Evolutionary conservation across 2,888 invertebrate species (phyloP), one percentile per base, ranked within the genome.

Genomic region (Phrixothrix hirtus): DNA sequence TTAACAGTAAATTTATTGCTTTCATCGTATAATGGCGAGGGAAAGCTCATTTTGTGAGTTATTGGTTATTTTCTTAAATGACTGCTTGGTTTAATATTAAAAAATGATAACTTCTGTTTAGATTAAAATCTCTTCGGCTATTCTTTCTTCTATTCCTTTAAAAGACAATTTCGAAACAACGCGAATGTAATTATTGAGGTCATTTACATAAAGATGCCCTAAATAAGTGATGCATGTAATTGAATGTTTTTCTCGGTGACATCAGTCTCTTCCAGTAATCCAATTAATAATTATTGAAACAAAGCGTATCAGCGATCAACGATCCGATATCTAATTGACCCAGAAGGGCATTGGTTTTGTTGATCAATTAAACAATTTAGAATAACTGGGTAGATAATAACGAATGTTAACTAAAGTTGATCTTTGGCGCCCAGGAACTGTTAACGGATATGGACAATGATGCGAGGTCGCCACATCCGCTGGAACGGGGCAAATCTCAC

Each of bases 401-500:
- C 48, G 53, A 48, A 48, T 46, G 52, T 47, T 36, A 52, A 38
- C 25, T 46, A 31, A 37, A 36, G 30, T 43, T 53, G 47, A 47
- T 53, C 53, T 53, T 47, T 53, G 53, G 47, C 53, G 47, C 48
- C 42, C 34, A 47, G 26, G 37, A 47, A 43, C 50, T 42, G 41
- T 21, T 37, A 52, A 52, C 52, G 52, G 52, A 52, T 41, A 47
- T 15, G 14, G 39, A 45, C 35, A 21, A 45, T 45, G 44, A 50
- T 44, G 39, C 25, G 42, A 47, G 52, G 52, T 47, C 52, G 41
- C 11, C 36, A 42, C 29, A 52, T 52, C 52, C 52, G 46, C 36
- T 38, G n/a, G n/a, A 31, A 11, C 36, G 36, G 5, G 14, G 37
- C 21, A 52, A 46, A 52, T 52, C 46, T 52, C 46, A 46, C 46